Conservation (phyloP, 2,888 invertebrate species). For the Chirona hameri region DNA sequence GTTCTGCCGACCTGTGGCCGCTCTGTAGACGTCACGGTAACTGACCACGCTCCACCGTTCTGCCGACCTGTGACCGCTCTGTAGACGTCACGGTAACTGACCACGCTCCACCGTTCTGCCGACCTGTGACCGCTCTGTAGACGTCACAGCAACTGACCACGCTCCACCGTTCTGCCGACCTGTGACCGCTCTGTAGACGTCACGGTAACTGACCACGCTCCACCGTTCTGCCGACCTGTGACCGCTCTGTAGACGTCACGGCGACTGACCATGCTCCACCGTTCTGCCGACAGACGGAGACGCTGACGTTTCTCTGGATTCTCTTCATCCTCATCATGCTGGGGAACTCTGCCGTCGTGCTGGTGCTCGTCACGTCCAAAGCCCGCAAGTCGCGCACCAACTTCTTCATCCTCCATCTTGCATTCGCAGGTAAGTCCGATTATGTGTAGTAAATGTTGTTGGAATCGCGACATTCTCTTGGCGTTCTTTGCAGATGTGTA, state of each 20-base stretch:
- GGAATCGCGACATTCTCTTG: too few species aligned
- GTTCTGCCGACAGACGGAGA: conserved; percentile 64
- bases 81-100: too few species aligned
- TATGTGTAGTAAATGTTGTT: too few species aligned
- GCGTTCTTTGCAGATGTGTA: too few species aligned
- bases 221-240: not conserved
- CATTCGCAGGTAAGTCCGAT: conserved; percentile 71
- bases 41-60: too few species aligned
- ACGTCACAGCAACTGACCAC: too few species aligned
- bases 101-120: not conserved
- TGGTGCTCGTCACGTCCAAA: conserved; percentile 75
- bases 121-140: conserved; percentile 44
- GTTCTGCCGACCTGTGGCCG: conserved; percentile 44
- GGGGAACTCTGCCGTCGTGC: conserved; percentile 82
- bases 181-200: too few species aligned
- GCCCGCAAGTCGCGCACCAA: conserved; percentile 88
- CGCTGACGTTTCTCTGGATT: conserved; percentile 80
- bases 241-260: too few species aligned
- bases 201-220: too few species aligned
- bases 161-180: conserved; percentile 42
- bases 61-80: conserved; percentile 44
- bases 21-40: too few species aligned
- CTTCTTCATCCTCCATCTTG: conserved; percentile 90
- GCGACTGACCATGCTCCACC: too few species aligned
- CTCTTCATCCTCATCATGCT: conserved; percentile 79